Evolutionary conservation across 1,140 invertebrate genomes (phyloP).

Genomic region (Phortica variegata): DNA sequence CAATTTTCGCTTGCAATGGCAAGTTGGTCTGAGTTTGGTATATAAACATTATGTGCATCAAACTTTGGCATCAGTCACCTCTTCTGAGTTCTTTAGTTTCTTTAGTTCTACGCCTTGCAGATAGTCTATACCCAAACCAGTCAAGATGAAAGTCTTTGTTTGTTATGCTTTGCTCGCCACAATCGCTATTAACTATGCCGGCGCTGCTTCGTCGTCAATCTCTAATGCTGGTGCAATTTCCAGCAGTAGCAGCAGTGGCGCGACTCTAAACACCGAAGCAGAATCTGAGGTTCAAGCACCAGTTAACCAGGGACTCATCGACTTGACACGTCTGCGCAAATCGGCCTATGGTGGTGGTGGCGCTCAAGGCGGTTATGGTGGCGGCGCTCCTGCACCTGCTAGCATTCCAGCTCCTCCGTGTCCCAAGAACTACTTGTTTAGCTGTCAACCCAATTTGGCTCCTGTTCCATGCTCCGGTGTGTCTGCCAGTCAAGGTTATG

Average conservation of each 20-base stretch:
- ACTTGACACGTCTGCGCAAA: constrained; percentile 45
- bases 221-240: neutral
- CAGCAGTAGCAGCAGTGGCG: constrained; percentile 2
- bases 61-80: constrained; percentile 39
- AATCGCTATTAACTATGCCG: constrained; percentile 32
- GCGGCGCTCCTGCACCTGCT: no score
- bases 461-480: constrained; percentile 43
- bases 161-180: constrained; percentile 38
- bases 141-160: constrained; percentile 48
- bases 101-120: no score
- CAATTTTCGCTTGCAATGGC: no score
- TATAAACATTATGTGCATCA: constrained; percentile 20
- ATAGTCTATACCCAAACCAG: constrained; percentile 10
- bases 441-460: constrained; percentile 47
- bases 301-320: constrained; percentile 28
- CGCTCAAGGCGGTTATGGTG: constrained; percentile 40
- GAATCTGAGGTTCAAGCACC: constrained; percentile 18
- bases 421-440: constrained; percentile 51
- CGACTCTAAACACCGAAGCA: constrained; percentile 25
- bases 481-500: constrained; percentile 27
- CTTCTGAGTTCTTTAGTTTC: constrained; percentile 14
- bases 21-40: no score
- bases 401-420: constrained; percentile 41
- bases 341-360: constrained; percentile 33
- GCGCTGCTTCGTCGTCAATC: constrained; percentile 7